A percentile compares a stretch with the other conserved stretches of the same genome.
Conservation (phyloP, 2,797 vertebrate species). For the Falco novaeseelandiae region DNA sequence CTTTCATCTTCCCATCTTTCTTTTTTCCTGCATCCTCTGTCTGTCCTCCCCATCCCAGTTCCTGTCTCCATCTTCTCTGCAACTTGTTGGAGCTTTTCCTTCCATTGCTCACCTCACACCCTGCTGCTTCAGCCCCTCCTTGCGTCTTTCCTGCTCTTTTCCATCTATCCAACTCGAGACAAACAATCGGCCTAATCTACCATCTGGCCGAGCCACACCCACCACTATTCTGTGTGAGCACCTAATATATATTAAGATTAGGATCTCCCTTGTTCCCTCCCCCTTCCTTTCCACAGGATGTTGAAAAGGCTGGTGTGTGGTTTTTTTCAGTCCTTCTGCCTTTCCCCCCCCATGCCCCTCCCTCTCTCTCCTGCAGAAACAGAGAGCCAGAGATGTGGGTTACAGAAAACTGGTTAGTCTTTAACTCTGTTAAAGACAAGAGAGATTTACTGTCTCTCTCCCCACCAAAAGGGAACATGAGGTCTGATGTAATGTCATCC, state of each 20-base stretch:
- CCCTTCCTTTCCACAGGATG: neutral
- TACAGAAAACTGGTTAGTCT: neutral
- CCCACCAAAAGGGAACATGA: neutral
- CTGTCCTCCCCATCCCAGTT: neutral
- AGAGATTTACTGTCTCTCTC: neutral
- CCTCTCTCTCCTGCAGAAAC: neutral
- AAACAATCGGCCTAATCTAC: slow-evolving; percentile 21
- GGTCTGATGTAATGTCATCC: neutral
- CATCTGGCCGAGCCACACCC: neutral
- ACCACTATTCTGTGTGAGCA: neutral
- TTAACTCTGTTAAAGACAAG: neutral
- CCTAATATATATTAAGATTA: neutral
- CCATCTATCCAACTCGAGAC: neutral
- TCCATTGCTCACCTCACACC: neutral
- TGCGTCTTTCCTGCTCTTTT: neutral
- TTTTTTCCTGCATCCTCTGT: neutral
- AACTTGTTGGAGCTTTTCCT: neutral
- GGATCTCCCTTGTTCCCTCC: neutral
- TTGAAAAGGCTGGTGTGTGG: neutral
- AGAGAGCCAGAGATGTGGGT: neutral
- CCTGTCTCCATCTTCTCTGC: neutral
- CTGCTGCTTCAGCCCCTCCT: neutral
- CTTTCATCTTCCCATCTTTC: neutral
- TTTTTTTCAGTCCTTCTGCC: neutral
- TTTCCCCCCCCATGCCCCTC: neutral